A percentile compares a stretch with the other conserved stretches of the same genome.
Conservation (phyloP, 2,888 invertebrate genomes). For the Thumatha senex region DNA sequence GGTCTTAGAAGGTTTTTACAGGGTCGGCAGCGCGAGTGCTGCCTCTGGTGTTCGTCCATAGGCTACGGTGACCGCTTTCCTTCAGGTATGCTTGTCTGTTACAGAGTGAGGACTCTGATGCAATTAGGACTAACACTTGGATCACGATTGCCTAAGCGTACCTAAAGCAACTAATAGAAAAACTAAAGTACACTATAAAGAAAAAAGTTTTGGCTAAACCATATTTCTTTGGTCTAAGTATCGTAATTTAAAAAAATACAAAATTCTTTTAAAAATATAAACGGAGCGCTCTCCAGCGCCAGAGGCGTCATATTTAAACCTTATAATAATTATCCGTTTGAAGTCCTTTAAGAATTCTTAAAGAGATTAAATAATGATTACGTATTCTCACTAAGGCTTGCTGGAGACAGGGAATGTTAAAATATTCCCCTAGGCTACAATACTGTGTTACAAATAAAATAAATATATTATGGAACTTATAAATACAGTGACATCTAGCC, state of each 20-base stretch:
- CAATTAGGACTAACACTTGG: no score
- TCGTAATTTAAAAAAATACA: slow-evolving; percentile 26
- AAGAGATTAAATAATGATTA: slow-evolving; percentile 80
- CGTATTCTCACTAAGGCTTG: slow-evolving; percentile 67
- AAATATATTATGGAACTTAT: not conserved
- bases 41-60: no score
- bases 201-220: not conserved
- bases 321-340: slow-evolving; percentile 56
- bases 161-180: no score
- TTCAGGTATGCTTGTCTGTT: no score
- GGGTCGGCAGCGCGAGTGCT: no score
- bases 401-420: slow-evolving; percentile 71
- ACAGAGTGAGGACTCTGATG: no score
- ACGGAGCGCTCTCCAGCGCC: slow-evolving; percentile 11
- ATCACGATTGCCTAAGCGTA: no score
- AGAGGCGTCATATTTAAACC: slow-evolving; percentile 20
- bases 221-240: not conserved
- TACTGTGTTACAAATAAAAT: slow-evolving; percentile 12
- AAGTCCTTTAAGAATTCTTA: slow-evolving; percentile 74
- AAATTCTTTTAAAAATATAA: slow-evolving; percentile 29
- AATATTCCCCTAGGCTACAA: slow-evolving; percentile 56
- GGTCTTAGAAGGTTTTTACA: no score
- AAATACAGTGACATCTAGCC: no score
- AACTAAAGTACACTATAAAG: not conserved
- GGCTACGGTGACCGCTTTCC: no score